Evolutionary conservation across 2,888 invertebrate genomes (phyloP).

Genomic region (Julus scanicus): DNA sequence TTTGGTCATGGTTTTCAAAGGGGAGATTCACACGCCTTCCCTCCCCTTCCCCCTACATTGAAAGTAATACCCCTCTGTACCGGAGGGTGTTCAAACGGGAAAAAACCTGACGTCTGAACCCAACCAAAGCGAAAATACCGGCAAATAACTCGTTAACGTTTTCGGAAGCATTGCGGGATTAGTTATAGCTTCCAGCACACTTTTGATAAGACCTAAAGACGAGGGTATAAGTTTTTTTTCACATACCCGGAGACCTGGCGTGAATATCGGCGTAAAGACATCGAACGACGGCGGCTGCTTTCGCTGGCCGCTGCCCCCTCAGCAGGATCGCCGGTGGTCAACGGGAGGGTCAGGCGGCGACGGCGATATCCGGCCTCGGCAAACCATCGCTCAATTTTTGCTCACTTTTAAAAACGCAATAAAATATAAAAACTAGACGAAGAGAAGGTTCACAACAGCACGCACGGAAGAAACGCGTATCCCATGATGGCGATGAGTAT

Average conservation of each 20-base stretch:
- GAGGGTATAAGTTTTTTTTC: not conserved
- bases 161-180: too few species aligned
- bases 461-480: conserved; percentile 1
- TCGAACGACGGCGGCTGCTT: not conserved
- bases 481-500: not conserved
- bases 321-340: not conserved
- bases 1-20: too few species aligned
- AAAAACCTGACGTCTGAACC: too few species aligned
- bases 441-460: not conserved
- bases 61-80: too few species aligned
- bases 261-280: not conserved
- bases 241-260: not conserved
- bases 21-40: too few species aligned
- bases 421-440: not conserved
- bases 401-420: too few species aligned
- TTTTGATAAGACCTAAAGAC: not conserved
- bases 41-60: too few species aligned
- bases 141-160: too few species aligned
- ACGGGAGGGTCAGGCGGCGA: conserved; percentile 3
- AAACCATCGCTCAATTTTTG: not conserved
- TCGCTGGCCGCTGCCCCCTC: not conserved
- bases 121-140: too few species aligned
- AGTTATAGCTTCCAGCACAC: too few species aligned
- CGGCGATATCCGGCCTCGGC: not conserved
- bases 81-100: too few species aligned